Conservation (phyloP, 2,797 vertebrate species). For the Sebastes kiyomatsui region DNA sequence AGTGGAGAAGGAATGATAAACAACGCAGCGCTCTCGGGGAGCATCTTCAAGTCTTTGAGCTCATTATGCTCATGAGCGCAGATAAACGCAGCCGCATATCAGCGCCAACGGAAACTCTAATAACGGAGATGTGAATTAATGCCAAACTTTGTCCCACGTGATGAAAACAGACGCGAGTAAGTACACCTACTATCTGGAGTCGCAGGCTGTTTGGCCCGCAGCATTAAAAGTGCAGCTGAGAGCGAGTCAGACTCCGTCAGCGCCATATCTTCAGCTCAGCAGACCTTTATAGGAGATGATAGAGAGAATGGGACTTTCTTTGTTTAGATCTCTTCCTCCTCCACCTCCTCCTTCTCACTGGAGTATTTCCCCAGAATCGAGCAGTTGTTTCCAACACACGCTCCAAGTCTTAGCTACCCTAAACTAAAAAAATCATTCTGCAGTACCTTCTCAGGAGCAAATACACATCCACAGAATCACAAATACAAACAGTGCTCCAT, state of each 20-base stretch:
- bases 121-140: constrained; percentile 63
- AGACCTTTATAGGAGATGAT: constrained; percentile 56
- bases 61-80: constrained; percentile 69
- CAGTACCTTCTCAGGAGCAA: constrained; percentile 16
- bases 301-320: constrained; percentile 59
- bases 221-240: constrained; percentile 69
- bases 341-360: neutral
- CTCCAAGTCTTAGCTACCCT: constrained; percentile 25
- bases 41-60: constrained; percentile 63
- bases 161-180: constrained; percentile 57
- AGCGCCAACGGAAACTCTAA: constrained; percentile 53
- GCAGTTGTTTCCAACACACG: constrained; percentile 44
- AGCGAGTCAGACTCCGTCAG: constrained; percentile 57
- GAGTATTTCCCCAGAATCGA: constrained; percentile 55
- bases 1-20: constrained; percentile 60
- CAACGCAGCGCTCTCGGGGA: constrained; percentile 42
- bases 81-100: constrained; percentile 69
- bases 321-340: constrained; percentile 58
- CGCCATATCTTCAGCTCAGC: constrained; percentile 65
- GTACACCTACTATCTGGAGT: constrained; percentile 65
- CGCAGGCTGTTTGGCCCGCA: constrained; percentile 55
- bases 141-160: constrained; percentile 51
- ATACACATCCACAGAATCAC: constrained; percentile 23
- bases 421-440: constrained; percentile 17
- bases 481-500: constrained; percentile 29